Percentiles rank a stretch among this genome's conserved stretches.
These are phyloP conservation scores for Hoplias malabaricus DNA, from an alignment of 2,113 vertebrate species.

Conservation along the genomic window DNA sequence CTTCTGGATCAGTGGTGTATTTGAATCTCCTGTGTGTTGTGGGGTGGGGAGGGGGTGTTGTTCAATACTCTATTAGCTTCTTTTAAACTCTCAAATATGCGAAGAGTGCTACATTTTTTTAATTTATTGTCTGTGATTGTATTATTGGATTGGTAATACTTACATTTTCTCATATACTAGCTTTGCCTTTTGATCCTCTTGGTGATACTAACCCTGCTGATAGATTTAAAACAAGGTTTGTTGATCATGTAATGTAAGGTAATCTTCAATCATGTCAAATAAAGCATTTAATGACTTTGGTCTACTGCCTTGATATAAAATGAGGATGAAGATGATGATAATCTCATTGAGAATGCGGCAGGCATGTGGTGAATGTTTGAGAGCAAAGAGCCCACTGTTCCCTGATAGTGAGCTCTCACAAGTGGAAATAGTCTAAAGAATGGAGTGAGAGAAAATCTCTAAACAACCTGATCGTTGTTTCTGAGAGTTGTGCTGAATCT, in stretches of 20 bases:
- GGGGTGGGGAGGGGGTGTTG: too few species aligned
- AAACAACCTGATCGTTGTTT: too few species aligned
- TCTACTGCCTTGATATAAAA: background rate
- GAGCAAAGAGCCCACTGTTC: background rate
- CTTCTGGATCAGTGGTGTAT: too few species aligned
- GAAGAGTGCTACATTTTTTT: too few species aligned
- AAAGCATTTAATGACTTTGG: background rate
- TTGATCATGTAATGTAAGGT: background rate
- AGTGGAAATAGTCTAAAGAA: background rate
- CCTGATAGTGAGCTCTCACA: background rate
- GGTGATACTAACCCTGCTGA: background rate
- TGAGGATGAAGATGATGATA: too few species aligned
- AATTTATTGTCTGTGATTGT: too few species aligned
- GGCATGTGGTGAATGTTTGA: background rate
- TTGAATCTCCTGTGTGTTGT: too few species aligned
- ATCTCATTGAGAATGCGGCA: background rate
- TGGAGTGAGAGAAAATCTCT: background rate
- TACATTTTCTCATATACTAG: too few species aligned
- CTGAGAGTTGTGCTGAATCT: too few species aligned
- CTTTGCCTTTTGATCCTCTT: background rate
- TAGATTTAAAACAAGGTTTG: background rate
- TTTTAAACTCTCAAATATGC: too few species aligned
- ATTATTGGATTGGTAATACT: too few species aligned
- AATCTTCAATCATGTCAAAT: background rate
- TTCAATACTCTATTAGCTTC: too few species aligned